These are phyloP conservation scores for Mystacornis crossleyi DNA, from an alignment of 2,113 vertebrate species.

Conservation along the genomic window DNA sequence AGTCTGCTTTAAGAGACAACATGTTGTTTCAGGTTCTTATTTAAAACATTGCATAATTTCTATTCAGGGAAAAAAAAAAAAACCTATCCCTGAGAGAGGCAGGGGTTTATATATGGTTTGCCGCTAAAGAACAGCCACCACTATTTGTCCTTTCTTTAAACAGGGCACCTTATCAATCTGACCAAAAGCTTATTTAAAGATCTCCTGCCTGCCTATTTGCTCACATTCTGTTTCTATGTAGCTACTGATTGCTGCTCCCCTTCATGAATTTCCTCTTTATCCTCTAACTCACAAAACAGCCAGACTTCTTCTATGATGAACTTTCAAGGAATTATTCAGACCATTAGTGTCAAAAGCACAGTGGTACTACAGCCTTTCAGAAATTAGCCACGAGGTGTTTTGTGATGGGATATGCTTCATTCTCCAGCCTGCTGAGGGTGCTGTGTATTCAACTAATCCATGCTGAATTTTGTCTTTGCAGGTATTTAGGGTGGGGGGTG, in stretches of 20 bases:
- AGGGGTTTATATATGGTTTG: not conserved
- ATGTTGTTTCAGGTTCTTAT: not conserved
- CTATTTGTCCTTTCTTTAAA: not conserved
- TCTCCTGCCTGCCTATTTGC: not conserved
- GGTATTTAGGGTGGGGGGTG: not conserved
- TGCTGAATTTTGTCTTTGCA: not conserved
- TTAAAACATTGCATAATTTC: not conserved
- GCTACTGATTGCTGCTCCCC: not conserved
- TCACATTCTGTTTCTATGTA: not conserved
- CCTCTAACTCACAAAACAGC: not conserved
- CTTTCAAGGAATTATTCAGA: not conserved
- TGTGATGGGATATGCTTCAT: not conserved
- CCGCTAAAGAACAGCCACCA: not conserved
- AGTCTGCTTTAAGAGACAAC: not conserved
- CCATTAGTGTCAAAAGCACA: not conserved
- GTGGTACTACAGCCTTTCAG: not conserved
- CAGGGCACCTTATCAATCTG: not conserved
- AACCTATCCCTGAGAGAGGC: not conserved
- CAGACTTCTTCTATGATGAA: not conserved
- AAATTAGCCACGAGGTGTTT: not conserved
- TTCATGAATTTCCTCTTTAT: not conserved
- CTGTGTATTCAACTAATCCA: not conserved
- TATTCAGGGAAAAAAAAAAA: not conserved
- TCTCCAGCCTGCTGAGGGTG: conserved; percentile 21
- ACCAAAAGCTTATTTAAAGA: not conserved